Evolutionary conservation across 2,113 vertebrate genomes (phyloP).

Genomic region (Cebidichthys violaceus): DNA sequence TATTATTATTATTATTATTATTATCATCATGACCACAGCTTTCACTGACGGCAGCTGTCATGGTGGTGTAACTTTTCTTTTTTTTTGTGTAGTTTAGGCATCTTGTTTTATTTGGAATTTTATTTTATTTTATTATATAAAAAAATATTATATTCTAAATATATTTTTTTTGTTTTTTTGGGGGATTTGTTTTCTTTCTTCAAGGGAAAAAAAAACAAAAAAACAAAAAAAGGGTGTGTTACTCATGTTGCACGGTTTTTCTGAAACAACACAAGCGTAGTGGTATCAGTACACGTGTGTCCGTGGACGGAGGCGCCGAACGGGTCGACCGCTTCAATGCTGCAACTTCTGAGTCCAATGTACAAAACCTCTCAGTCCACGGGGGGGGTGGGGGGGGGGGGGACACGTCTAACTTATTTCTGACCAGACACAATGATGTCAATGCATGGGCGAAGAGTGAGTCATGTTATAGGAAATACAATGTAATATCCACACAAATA

Average conservation of each 20-base stretch:
- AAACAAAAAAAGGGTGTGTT: conserved; percentile 82
- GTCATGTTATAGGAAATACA: conserved; percentile 84
- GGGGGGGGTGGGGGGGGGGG: conserved; percentile 12
- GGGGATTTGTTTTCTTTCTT: conserved; percentile 78
- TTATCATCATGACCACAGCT: conserved; percentile 49
- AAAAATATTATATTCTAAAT: conserved; percentile 82
- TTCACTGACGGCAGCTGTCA: conserved; percentile 62
- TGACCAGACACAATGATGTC: conserved; percentile 85
- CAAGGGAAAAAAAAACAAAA: conserved; percentile 40
- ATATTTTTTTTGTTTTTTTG: conserved; percentile 82
- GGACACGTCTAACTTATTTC: conserved; percentile 90
- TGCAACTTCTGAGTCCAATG: conserved; percentile 87
- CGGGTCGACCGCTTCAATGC: conserved; percentile 85
- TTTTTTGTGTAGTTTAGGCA: conserved; percentile 85
- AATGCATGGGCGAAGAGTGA: conserved; percentile 88
- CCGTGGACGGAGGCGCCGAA: conserved; percentile 68
- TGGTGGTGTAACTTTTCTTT: conserved; percentile 73
- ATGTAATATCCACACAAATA: conserved; percentile 87
- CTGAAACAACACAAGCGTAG: conserved; percentile 73
- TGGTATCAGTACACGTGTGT: conserved; percentile 76
- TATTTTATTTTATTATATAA: conserved; percentile 84
- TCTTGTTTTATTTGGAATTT: conserved; percentile 84
- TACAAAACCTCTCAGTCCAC: conserved; percentile 79
- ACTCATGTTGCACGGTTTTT: conserved; percentile 89
- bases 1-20: conserved; percentile 70